These are phyloP conservation scores for Camponotus pennsylvanicus DNA, from an alignment of 1,140 invertebrate genomes.

Conservation along the genomic window DNA sequence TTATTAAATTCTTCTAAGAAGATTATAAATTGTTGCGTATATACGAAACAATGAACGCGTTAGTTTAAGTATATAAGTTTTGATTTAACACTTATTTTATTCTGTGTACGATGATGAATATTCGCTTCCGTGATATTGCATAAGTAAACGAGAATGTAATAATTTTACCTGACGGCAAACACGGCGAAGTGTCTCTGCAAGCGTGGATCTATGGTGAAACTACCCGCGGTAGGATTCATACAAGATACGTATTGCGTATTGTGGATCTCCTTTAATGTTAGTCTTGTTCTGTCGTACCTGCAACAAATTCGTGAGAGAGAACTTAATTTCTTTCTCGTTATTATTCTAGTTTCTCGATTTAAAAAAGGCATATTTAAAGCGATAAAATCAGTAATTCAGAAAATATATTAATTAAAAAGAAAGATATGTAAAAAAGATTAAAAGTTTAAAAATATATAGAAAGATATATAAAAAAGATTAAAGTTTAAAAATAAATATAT, in stretches of 20 bases:
- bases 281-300: constrained; percentile 93
- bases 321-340: neutral
- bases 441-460: no score
- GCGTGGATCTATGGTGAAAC: constrained; percentile 96
- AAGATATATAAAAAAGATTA: no score
- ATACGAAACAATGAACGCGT: no score
- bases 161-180: constrained; percentile 92
- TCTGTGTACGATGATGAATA: neutral
- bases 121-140: constrained; percentile 12
- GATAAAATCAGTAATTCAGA: constrained; percentile 2
- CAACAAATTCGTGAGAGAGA: constrained; percentile 41
- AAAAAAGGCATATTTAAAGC: neutral
- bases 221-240: constrained; percentile 99
- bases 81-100: no score
- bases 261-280: constrained; percentile 96
- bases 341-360: neutral
- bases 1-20: no score
- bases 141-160: constrained; percentile 11
- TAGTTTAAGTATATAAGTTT: no score
- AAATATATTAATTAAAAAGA: no score
- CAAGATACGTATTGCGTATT: constrained; percentile 97
- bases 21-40: no score
- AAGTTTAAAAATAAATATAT: no score
- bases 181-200: constrained; percentile 97
- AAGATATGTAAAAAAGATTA: no score